phyloP scores from a whole-genome alignment of 2,888 invertebrate species.

The Conops quadrifasciatus region DNA sequence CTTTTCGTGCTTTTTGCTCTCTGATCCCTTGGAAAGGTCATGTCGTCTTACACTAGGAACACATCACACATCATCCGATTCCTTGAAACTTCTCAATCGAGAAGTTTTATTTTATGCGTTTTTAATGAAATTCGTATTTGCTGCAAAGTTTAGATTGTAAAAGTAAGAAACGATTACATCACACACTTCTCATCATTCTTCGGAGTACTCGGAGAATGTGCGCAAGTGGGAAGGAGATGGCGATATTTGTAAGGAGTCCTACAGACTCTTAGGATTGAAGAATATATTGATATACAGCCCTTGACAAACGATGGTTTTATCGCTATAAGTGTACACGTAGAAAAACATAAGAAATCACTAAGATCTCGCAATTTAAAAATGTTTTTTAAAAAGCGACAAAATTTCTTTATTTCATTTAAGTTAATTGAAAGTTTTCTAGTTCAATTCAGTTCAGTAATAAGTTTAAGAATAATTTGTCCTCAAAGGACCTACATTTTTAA shows the following conservation, averaged over 20 bases:
- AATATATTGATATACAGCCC: background rate
- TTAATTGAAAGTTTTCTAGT: no score
- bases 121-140: conserved; percentile 38
- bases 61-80: conserved; percentile 16
- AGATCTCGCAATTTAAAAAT: background rate
- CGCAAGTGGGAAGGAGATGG: no score
- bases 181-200: background rate
- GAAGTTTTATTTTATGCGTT: conserved; percentile 32
- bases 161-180: conserved; percentile 24
- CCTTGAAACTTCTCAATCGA: conserved; percentile 12
- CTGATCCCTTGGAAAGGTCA: no score
- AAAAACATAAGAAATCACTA: background rate
- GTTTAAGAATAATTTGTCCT: no score
- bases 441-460: no score
- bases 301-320: background rate
- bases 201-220: no score
- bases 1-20: background rate
- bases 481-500: no score
- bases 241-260: no score
- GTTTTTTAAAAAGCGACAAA: no score
- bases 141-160: conserved; percentile 36
- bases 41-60: no score
- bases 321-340: background rate
- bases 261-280: background rate
- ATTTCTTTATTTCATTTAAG: no score